Evolutionary conservation across 2,797 vertebrate species (phyloP), one percentile per base, ranked within the genome.

Genomic region (Chloroceryle inda): DNA sequence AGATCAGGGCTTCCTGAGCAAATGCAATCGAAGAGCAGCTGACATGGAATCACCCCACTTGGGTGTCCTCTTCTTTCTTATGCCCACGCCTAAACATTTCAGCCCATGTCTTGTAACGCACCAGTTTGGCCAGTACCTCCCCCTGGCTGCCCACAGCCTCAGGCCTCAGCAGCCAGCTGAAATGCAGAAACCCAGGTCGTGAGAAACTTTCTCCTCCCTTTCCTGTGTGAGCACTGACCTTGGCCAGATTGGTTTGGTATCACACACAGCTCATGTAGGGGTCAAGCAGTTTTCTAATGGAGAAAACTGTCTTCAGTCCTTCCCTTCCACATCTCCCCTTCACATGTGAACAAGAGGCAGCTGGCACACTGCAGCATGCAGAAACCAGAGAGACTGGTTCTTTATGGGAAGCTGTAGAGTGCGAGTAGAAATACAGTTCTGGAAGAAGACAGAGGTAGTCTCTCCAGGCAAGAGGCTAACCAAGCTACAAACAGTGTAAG

Each of bases 141-240:
- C 27, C 20, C 14, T 1, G 1, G 24, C 23, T 29, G n/a, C 67
- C 33, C 1, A 0, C 71, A 56, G 53, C n/a, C 52, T 61, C 3
- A 0, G 66, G 56, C 29, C 49, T 33, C 8, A 27, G 56, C 50
- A 78, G 17, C 7, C 78, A 42, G 17, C 7, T n/a, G 55, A 80
- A 73, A 77, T 3, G 13, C 50, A 80, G 56, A 58, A 83, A 66
- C 9, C 6, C 50, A 40, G 18, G 18, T 0, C 5, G 35, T 4
- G 23, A 55, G 73, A 62, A 90, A 13, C n/a, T 20, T 64, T 44
- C 45, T 59, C n/a, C 22, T 63, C 24, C 24, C 56, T 75, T 52
- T 12, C 33, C 22, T 5, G 2, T 4, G 33, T 9, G 18, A 69
- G 37, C 40, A 14, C 16, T 9, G 52, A 53, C 24, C 16, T 33